These are phyloP conservation scores for Sicus ferrugineus DNA, from an alignment of 2,888 invertebrate species.

Conservation along the genomic window DNA sequence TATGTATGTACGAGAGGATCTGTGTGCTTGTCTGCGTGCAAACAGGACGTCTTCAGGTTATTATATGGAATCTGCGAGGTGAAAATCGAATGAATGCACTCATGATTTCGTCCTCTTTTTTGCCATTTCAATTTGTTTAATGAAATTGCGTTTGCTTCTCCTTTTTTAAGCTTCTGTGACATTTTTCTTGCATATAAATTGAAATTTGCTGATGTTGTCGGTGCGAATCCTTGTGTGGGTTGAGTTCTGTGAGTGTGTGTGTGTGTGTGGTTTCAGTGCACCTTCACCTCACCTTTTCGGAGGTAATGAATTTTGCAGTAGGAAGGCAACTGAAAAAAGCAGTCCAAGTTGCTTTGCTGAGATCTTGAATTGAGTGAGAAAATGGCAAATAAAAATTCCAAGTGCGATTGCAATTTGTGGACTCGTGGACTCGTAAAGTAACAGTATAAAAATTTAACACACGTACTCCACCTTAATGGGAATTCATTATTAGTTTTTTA, in stretches of 20 bases:
- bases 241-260: conserved; percentile 28
- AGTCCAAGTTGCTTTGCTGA: too few species aligned
- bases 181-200: conserved; percentile 63
- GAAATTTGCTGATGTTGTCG: conserved; percentile 54
- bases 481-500: too few species aligned
- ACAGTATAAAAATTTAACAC: too few species aligned
- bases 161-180: conserved; percentile 32
- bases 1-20: not conserved
- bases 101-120: conserved; percentile 34
- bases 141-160: conserved; percentile 54
- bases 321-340: conserved; percentile 43
- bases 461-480: too few species aligned
- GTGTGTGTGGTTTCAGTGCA: conserved; percentile 49
- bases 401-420: too few species aligned
- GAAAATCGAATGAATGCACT: conserved; percentile 40
- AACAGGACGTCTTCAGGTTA: not conserved
- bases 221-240: not conserved
- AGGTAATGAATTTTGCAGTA: conserved; percentile 59
- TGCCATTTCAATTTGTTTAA: conserved; percentile 61
- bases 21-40: not conserved
- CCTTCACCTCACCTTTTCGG: conserved; percentile 49
- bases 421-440: too few species aligned
- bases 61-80: not conserved
- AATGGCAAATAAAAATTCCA: too few species aligned
- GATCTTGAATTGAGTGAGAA: too few species aligned